Base-by-base conservation (phyloP, 2,113 vertebrate genomes). In the Numenius arquata region DNA sequence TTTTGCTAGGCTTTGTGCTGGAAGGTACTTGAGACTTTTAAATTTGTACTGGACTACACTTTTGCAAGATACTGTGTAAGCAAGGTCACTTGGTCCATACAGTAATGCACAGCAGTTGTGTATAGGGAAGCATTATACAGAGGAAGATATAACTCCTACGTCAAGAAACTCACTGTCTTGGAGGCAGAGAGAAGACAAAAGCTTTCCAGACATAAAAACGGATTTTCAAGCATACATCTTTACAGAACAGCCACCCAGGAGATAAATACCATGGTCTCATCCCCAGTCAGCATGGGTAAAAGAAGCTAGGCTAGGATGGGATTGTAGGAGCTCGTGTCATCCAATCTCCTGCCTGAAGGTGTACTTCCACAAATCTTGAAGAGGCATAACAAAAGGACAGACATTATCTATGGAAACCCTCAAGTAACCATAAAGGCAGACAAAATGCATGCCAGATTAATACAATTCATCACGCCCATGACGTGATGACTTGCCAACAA, bases 381-480 rank as follows among this genome's bases (percentile, higher is more conserved):
- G n/a, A 78, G 66, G 22, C 21, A 45, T 48, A 70, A 47, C 8
- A 43, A 55, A 85, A n/a, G 43, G 36, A 56, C 22, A 47, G 52
- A 47, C 4, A 9, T 3, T 11, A 40, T 22, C 15, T 22, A 36
- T 23, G 30, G 19, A 89, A 81, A 27, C 34, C 18, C 19, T 38
- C 34, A 47, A 0, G 2, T 27, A 50, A n/a, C 26, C 26, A 36
- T 4, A 16, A 71, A 75, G 17, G 34, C 25, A 38, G n/a, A 59
- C 12, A 65, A 72, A 63, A 63, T 27, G 5, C 11, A 17, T 6
- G 18, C 45, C 61, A 74, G 15, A 30, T 36, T 27, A 52, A 70
- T 47, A 34, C 23, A 63, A 34, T 41, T 74, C 29, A 50, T 52
- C n/a, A 11, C 0, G 0, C 32, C 34, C 43, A 6, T 13, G 36